Percentiles rank a stretch among this genome's conserved stretches.
Conservation (phyloP, 1,140 invertebrate species). For the Chrysopa pallens region DNA sequence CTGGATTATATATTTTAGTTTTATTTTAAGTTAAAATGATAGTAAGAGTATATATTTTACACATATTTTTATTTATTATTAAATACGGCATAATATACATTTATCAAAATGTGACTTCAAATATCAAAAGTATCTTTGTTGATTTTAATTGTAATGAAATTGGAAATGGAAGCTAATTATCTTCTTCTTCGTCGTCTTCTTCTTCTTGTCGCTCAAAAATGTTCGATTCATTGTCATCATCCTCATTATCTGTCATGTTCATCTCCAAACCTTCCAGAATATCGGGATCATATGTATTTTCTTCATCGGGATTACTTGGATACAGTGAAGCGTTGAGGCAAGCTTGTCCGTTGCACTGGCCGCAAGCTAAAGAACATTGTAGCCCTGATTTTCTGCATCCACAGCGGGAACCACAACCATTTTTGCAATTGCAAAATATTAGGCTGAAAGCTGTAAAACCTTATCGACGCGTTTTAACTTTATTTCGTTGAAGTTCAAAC, state of each 20-base stretch:
- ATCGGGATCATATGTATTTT: conserved; percentile 13
- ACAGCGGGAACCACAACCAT: conserved; percentile 10
- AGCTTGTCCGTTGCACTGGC: conserved; percentile 11
- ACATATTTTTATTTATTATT: conserved; percentile 13
- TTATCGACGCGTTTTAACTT: conserved; percentile 9
- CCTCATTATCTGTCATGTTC: conserved; percentile 6
- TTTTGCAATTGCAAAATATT: conserved; percentile 17
- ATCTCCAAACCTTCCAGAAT: conserved; percentile 14
- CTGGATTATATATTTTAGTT: conserved; percentile 11
- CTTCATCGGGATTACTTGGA: conserved; percentile 11
- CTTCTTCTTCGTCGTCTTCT: conserved; percentile 14
- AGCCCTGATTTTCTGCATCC: conserved; percentile 17
- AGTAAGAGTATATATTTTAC: conserved; percentile 13
- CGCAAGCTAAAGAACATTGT: conserved; percentile 16
- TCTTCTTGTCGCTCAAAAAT: conserved; percentile 14
- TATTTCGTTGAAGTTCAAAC: conserved; percentile 14
- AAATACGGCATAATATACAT: conserved; percentile 13
- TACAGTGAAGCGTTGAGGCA: conserved; percentile 12
- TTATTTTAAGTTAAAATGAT: conserved; percentile 7
- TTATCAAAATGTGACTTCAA: conserved; percentile 14
- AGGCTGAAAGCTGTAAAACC: conserved; percentile 11
- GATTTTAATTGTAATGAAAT: conserved; percentile 12
- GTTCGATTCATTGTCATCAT: conserved; percentile 13
- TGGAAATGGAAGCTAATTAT: conserved; percentile 14
- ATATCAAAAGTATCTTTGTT: conserved; percentile 11